Evolutionary conservation across 2,797 vertebrate genomes (phyloP).

Genomic region (Spheniscus humboldti): DNA sequence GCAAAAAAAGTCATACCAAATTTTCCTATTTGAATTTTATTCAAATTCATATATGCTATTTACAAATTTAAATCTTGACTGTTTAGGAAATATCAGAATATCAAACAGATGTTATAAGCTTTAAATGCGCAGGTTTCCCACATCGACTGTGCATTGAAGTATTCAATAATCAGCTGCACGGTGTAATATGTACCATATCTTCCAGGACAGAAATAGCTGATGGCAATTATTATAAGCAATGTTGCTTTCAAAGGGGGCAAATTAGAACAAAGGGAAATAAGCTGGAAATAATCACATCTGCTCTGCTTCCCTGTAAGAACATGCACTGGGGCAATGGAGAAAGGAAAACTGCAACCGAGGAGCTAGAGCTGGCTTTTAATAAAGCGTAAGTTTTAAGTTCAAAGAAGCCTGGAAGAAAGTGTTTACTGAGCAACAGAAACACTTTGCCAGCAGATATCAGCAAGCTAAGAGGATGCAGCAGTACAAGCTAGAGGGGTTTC

Average conservation of each 20-base stretch:
- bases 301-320: not conserved
- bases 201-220: not conserved
- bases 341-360: not conserved
- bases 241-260: not conserved
- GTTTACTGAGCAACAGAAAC: not conserved
- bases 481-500: not conserved
- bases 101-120: not conserved
- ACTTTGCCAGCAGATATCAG: not conserved
- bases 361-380: not conserved
- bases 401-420: not conserved
- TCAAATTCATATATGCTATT: not conserved
- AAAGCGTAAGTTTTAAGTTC: not conserved
- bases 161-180: not conserved
- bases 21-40: constrained; percentile 41
- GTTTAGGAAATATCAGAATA: not conserved
- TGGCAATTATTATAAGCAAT: not conserved
- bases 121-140: not conserved
- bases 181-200: accelerated
- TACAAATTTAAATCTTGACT: not conserved
- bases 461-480: not conserved
- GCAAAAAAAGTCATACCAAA: not conserved
- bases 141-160: not conserved
- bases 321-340: accelerated
- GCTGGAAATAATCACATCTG: not conserved
- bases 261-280: not conserved